phyloP scores from a whole-genome alignment of 2,113 vertebrate genomes.

The Gnathonemus echidnorhynchus region DNA sequence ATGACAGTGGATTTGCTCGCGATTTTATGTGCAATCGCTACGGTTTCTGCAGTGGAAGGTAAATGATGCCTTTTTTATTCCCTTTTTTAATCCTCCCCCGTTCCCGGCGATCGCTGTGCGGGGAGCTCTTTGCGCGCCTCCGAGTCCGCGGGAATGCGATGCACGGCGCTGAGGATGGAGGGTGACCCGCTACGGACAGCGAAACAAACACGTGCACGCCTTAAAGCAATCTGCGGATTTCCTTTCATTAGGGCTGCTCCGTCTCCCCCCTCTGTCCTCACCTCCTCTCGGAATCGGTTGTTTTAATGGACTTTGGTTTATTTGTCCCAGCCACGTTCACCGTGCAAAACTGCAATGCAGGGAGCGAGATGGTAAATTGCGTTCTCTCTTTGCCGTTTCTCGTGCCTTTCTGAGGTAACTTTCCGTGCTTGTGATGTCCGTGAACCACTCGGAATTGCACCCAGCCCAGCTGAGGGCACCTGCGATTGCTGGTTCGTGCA shows the following conservation, averaged over 20 bases:
- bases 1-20: slow-evolving; percentile 40
- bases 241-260: not conserved
- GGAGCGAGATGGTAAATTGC: not conserved
- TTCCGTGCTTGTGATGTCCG: not conserved
- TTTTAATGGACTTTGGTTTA: not conserved
- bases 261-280: not conserved
- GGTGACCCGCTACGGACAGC: not conserved
- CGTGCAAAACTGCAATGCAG: slow-evolving; percentile 16
- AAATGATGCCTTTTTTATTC: slow-evolving; percentile 22
- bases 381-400: slow-evolving; percentile 2
- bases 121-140: not conserved
- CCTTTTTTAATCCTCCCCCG: not conserved
- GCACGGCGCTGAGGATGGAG: not conserved
- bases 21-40: slow-evolving; percentile 41
- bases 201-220: slow-evolving; percentile 14
- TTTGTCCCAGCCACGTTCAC: not conserved
- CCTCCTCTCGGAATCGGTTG: not conserved
- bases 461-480: not conserved
- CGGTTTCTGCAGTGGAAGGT: slow-evolving; percentile 58
- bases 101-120: not conserved
- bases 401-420: not conserved
- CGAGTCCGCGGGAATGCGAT: not conserved
- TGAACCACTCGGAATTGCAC: not conserved
- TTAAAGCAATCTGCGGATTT: not conserved
- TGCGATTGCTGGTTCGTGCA: not conserved